Evolutionary conservation across 2,113 vertebrate genomes (phyloP), one percentile per base, ranked within the genome.

Genomic region (Calonectris borealis): DNA sequence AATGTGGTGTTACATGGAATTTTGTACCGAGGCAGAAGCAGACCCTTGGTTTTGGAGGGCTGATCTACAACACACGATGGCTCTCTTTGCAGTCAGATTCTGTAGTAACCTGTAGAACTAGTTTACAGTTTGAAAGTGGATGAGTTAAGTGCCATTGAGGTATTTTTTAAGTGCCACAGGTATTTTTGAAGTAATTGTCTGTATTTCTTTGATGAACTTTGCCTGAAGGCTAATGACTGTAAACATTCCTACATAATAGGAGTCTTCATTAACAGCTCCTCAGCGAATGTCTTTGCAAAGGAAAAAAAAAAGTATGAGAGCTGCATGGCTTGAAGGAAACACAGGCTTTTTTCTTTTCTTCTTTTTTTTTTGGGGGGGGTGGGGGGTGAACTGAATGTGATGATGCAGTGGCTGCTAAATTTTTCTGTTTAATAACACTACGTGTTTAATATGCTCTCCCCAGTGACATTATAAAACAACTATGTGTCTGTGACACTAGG

Each of bases 161-260:
- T 36, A 9, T 48, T 88, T 87, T 90, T 94, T 19, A 91, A 78
- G n/a, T 32, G 65, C 58, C 64, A 54, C 15, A 11, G n/a, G n/a
- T 79, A 58, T 87, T 75, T 87, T 80, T 36, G 68, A 94, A 81
- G 80, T 83, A 87, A 68, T 85, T 95, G 48, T 58, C 58, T 83
- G 54, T 92, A 92, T 81, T 94, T 64, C 88, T 97, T 94, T 96
- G 90, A 94, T 93, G 64, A 94, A 72, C 75, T 83, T 91, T 83
- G 88, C 94, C 94, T 77, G 71, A 94, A 97, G 93, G 69, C 83
- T 83, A 89, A 60, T 85, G 91, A 84, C 65, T 81, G 65, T 81
- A 93, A 96, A 92, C 95, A 95, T 96, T 96, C 87, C 83, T 95
- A 55, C 71, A 58, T 90, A 91, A 92, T 66, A 65, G 76, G 19